Percentiles rank a stretch among this genome's conserved stretches.
phyloP scores from a whole-genome alignment of 2,113 vertebrate species.

The Athene cunicularia region DNA sequence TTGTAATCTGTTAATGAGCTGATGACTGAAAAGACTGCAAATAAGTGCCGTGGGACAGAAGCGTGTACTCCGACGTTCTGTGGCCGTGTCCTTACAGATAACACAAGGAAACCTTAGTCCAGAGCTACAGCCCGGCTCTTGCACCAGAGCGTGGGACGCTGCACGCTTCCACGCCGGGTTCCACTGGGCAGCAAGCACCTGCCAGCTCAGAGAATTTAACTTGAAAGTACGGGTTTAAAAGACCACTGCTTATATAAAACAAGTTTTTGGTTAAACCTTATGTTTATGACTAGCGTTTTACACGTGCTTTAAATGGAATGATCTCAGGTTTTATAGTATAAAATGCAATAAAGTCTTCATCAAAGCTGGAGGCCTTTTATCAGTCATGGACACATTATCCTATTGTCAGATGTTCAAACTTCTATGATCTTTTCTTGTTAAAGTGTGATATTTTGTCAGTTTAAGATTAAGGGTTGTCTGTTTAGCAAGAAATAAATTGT shows the following conservation, averaged over 20 bases:
- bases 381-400: not conserved
- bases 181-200: not conserved
- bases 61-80: rapidly evolving
- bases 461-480: not conserved
- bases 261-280: not conserved
- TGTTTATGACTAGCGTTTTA: not conserved
- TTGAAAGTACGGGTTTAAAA: not conserved
- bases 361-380: not conserved
- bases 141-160: not conserved
- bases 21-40: not conserved
- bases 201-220: not conserved
- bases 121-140: not conserved
- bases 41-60: not conserved
- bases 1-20: conserved; percentile 57
- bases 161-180: rapidly evolving
- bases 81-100: rapidly evolving
- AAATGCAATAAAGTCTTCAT: not conserved
- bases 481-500: not conserved
- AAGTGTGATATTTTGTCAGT: not conserved
- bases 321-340: conserved; percentile 6
- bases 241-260: not conserved
- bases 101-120: not conserved
- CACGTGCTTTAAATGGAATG: not conserved
- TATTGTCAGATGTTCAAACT: not conserved
- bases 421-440: not conserved